These are phyloP conservation scores for Spongia lamella DNA, from an alignment of 37 sponge, comb jelly and placozoan species.

Conservation along the genomic window DNA sequence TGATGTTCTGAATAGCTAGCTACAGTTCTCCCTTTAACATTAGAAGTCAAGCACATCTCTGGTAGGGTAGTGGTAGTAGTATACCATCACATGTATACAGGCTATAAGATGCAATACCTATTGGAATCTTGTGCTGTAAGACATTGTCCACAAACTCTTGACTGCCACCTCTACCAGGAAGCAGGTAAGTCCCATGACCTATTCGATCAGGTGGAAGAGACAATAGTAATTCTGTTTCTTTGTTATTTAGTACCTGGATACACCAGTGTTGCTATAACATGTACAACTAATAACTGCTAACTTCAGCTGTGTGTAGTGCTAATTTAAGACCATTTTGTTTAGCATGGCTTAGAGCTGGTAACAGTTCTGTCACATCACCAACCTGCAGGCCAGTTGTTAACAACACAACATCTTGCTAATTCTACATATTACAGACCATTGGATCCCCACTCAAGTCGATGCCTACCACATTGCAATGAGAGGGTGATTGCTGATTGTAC, in stretches of 20 bases:
- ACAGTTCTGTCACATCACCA: conserved; percentile 34
- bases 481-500: conserved; percentile 2
- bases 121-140: conserved; percentile 47
- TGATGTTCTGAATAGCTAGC: conserved; percentile 66
- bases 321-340: conserved; percentile 70
- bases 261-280: background rate
- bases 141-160: conserved; percentile 43
- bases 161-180: conserved; percentile 46
- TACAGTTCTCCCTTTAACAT: conserved; percentile 75
- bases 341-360: conserved; percentile 57
- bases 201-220: conserved; percentile 57
- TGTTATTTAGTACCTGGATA: conserved; percentile 24
- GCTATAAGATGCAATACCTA: conserved; percentile 35
- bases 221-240: conserved; percentile 53
- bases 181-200: conserved; percentile 82
- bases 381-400: background rate
- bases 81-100: background rate
- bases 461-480: conserved; percentile 63
- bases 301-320: conserved; percentile 68
- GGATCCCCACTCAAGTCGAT: conserved; percentile 89
- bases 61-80: background rate
- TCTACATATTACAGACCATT: conserved; percentile 9
- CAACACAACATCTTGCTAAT: background rate
- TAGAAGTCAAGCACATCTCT: conserved; percentile 85
- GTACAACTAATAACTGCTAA: conserved; percentile 3